A percentile compares a stretch with the other conserved stretches of the same genome.
These are phyloP conservation scores for Akabosia matsudoensis DNA, from an alignment of 1,140 invertebrate species.

Conservation along the genomic window DNA sequence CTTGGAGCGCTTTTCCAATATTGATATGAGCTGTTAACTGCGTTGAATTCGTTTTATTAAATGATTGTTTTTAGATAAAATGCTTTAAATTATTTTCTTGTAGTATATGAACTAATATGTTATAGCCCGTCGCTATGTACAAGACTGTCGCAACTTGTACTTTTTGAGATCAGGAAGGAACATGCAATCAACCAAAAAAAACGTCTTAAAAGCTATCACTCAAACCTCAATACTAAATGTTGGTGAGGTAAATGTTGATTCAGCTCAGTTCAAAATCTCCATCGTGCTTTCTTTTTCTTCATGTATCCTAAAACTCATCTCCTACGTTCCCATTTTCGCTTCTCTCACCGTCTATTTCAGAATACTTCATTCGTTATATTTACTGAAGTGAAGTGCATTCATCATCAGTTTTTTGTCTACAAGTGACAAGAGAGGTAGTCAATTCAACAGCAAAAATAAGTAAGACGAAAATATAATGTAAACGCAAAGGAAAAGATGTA, in stretches of 20 bases:
- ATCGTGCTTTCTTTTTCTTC: slow-evolving; percentile 11
- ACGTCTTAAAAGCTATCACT: not conserved
- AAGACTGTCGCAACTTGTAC: too few species aligned
- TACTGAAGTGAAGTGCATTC: slow-evolving; percentile 37
- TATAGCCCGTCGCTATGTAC: too few species aligned
- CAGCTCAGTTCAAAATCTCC: too few species aligned
- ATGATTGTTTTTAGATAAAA: too few species aligned
- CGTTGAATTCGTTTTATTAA: too few species aligned
- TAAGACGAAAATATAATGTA: not conserved
- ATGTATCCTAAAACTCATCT: slow-evolving; percentile 25
- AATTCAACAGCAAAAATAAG: slow-evolving; percentile 25
- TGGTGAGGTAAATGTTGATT: not conserved
- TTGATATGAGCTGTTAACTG: too few species aligned
- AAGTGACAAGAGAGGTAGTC: slow-evolving; percentile 43
- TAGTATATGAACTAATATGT: too few species aligned
- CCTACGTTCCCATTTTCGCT: not conserved
- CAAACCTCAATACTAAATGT: not conserved
- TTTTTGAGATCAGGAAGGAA: too few species aligned
- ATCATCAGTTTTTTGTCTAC: slow-evolving; percentile 43
- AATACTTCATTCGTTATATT: slow-evolving; percentile 22
- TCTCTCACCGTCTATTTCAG: not conserved
- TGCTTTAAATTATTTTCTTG: too few species aligned
- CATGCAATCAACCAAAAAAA: too few species aligned
- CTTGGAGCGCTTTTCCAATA: too few species aligned
- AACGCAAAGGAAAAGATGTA: slow-evolving; percentile 6